Evolutionary conservation across 2,797 vertebrate species (phyloP).

Genomic region (Oreortyx pictus): DNA sequence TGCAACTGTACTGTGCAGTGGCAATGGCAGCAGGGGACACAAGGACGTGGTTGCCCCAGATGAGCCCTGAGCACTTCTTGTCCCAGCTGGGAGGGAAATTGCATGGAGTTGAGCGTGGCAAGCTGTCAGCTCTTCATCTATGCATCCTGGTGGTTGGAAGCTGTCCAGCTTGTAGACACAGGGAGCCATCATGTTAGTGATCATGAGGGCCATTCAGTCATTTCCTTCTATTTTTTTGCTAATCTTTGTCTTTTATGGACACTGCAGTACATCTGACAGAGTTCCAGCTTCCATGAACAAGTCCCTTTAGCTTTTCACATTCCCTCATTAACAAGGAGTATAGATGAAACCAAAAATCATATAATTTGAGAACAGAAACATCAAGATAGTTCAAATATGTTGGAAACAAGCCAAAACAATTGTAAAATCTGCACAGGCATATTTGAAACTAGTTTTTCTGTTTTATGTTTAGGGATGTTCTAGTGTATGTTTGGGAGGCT

Average conservation of each 20-base stretch:
- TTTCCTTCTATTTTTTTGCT: neutral
- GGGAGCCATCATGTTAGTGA: neutral
- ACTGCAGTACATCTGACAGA: neutral
- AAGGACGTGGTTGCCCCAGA: accelerated
- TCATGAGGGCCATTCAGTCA: neutral
- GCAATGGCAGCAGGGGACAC: neutral
- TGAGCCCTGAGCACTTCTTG: accelerated
- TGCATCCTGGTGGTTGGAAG: neutral
- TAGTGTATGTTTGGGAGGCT: neutral
- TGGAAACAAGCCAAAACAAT: neutral
- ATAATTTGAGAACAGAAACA: neutral
- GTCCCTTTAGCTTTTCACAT: accelerated
- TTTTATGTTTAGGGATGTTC: neutral
- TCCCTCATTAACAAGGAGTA: accelerated
- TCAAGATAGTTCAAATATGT: neutral
- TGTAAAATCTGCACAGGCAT: neutral
- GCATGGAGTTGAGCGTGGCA: accelerated
- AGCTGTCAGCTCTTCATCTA: neutral
- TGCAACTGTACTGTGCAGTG: neutral
- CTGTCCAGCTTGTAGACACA: neutral
- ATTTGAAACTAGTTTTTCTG: neutral
- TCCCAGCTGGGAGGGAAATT: neutral
- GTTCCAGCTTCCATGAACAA: accelerated
- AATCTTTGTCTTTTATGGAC: neutral
- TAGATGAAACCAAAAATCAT: neutral